Evolutionary conservation across 2,888 invertebrate genomes (phyloP), one percentile per base, ranked within the genome.

Genomic region (Scaptomyza cyrtandrae): DNA sequence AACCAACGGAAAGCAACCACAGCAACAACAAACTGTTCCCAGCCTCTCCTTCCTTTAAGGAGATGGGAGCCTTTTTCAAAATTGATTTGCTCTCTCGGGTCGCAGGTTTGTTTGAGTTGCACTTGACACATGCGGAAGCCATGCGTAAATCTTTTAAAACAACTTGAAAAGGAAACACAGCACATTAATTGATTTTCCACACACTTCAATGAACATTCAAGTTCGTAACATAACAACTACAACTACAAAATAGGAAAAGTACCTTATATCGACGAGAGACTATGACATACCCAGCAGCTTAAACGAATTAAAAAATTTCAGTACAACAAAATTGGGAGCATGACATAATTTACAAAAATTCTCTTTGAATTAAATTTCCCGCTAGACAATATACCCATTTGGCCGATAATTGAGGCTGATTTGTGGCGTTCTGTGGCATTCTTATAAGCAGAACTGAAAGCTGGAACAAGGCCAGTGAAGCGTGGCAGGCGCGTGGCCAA

Each of bases 61-160:
- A 14, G 0, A 16, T 5, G 24, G 35, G 24, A 39, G 48, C 45
- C 55, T 61, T 50, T 56, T 35, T 50, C 56, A 54, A 86, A 83
- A 83, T 83, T 81, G 83, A 84, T 86, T 83, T 86, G 70, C 50
- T 75, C 57, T 54, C 46, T 64, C 43, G 64, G 71, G 44, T 64
- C 73, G 49, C 65, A 71, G 75, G 75, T 57, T 62, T 81, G 80
- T 87, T 86, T 87, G 83, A 60, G 59, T 71, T 86, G 85, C 81
- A 80, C 84, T 86, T 86, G 85, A 87, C 88, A 87, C 74, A 81
- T 75, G 77, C 72, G 76, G 75, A 78, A 82, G 78, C 80, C 84
- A 86, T 80, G 82, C 85, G 82, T 81, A 81, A 84, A 79, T 79
- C 80, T 78, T 73, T 71, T 67, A 79, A 68, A 75, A 71, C 66